A percentile compares a stretch with the other conserved stretches of the same genome.
Conservation (phyloP, 2,888 invertebrate genomes). For the Drosophila setosimentum region DNA sequence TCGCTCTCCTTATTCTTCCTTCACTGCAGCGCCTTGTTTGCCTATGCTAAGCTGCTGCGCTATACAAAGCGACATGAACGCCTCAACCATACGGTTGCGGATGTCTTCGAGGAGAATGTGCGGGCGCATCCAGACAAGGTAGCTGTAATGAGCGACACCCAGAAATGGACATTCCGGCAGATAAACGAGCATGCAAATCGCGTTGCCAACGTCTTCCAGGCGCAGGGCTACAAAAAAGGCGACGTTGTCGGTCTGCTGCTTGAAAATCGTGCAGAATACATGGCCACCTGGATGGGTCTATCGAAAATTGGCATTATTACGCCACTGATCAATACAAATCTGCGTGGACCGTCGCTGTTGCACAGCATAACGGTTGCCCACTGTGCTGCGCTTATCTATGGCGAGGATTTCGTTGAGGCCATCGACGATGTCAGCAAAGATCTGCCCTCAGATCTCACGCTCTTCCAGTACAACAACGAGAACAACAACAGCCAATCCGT, state of each 20-base stretch:
- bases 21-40: conserved; percentile 88
- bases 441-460: conserved; percentile 88
- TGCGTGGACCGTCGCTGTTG: conserved; percentile 91
- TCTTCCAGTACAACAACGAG: conserved; percentile 87
- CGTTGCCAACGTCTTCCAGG: conserved; percentile 91
- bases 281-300: conserved; percentile 96
- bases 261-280: conserved; percentile 96
- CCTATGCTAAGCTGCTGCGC: conserved; percentile 88
- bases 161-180: conserved; percentile 93
- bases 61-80: conserved; percentile 88
- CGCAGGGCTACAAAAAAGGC: conserved; percentile 92
- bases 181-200: conserved; percentile 95
- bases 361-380: conserved; percentile 95
- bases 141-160: conserved; percentile 89
- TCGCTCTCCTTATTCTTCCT: background rate
- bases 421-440: conserved; percentile 89
- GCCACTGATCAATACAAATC: conserved; percentile 97
- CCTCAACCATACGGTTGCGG: conserved; percentile 90
- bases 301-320: conserved; percentile 94
- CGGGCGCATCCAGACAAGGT: conserved; percentile 92
- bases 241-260: conserved; percentile 95
- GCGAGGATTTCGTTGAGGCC: conserved; percentile 86
- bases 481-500: conserved; percentile 68
- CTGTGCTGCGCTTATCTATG: conserved; percentile 93
- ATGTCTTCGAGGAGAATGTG: conserved; percentile 91